Evolutionary conservation across 2,888 invertebrate genomes (phyloP), one percentile per base, ranked within the genome.

Genomic region (Aporophyla nigra): DNA sequence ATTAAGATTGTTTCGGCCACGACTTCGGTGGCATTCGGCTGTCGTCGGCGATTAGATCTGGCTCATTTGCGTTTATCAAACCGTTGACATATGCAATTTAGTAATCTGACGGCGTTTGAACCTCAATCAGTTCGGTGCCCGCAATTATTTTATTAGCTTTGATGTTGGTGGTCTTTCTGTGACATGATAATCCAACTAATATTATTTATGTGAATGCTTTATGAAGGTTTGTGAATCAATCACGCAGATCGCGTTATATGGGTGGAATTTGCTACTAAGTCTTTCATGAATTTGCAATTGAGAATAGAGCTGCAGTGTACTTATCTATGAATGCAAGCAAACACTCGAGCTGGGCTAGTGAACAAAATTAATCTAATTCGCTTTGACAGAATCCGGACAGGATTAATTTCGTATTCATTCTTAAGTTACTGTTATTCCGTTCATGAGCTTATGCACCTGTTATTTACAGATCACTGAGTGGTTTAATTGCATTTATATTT

Each of bases 31-130:
- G 92, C 91, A 91, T 90, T 89, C 80, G 85, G 84, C 86, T 90
- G 90, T 92, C 91, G 76, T 74, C 81, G 80, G 84, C 75, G 85
- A 91, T 91, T 91, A 86, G 84, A 87, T 88, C 81, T 88, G 78
- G 86, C 86, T 88, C 90, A 89, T 91, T 90, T 90, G 91, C 87
- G 88, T 90, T 89, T 90, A 92, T 92, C 90, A 87, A 89, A 81
- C 86, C 79, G 88, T 87, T 87, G 91, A 92, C 91, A 87, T 87
- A 86, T 88, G 89, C 89, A 86, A 89, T 91, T 91, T 90, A 89
- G 83, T 89, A 88, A 90, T 86, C 86, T 85, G 88, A 87, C 88
- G 84, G 83, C 83, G 86, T 85, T 86, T 86, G 81, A 86, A 86
- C 82, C 80, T 83, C 80, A 82, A 82, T 82, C 85, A 82, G 84